Percentiles rank a stretch among this genome's conserved stretches.
Conservation (phyloP, 2,797 vertebrate genomes). For the Centroberyx gerrardi region DNA sequence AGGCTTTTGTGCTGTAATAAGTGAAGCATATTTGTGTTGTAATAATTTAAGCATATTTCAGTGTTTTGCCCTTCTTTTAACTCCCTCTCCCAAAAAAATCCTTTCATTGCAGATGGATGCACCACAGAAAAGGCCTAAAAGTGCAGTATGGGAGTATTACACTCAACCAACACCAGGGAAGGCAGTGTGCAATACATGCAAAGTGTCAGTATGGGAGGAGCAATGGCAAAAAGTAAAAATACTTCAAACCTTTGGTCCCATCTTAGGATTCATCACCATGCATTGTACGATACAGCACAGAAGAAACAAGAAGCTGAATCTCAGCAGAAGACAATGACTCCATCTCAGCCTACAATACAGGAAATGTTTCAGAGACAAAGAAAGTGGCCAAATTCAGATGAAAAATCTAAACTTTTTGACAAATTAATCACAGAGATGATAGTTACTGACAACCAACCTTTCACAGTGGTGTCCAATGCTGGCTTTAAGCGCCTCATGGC, state of each 20-base stretch:
- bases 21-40: background rate
- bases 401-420: background rate
- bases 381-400: constrained; percentile 18
- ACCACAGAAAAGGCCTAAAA: background rate
- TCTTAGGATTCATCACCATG: constrained; percentile 1
- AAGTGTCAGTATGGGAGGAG: background rate
- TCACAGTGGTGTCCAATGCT: constrained; percentile 26
- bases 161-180: constrained; percentile 6
- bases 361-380: constrained; percentile 26
- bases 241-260: constrained; percentile 7
- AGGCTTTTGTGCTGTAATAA: background rate
- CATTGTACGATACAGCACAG: background rate
- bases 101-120: constrained; percentile 7
- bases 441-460: constrained; percentile 25
- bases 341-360: constrained; percentile 2
- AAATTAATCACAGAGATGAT: constrained; percentile 21
- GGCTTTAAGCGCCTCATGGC: constrained; percentile 24
- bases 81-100: background rate
- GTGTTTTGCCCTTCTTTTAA: background rate
- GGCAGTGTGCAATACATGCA: constrained; percentile 10
- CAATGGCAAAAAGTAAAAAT: background rate
- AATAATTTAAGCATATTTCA: background rate
- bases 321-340: background rate
- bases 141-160: constrained; percentile 3
- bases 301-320: constrained; percentile 8